phyloP scores from a whole-genome alignment of 1,140 invertebrate genomes.

The Macrobrachium nipponense region DNA sequence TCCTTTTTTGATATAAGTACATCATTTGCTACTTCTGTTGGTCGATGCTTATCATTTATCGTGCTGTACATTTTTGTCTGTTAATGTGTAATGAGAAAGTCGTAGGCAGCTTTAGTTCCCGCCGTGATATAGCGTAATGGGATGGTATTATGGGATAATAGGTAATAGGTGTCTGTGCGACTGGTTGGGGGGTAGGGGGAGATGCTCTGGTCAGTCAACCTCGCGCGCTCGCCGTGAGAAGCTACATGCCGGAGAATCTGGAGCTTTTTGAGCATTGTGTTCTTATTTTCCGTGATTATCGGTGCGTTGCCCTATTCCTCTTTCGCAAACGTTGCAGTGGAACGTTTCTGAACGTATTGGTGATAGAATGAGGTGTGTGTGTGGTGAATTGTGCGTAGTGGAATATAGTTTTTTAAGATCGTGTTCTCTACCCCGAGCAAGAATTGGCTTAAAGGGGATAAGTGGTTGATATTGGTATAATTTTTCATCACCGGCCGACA shows the following conservation, averaged over 20 bases:
- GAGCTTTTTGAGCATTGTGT: background rate
- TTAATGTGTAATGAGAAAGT: background rate
- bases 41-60: too few species aligned
- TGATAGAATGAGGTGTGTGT: too few species aligned
- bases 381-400: too few species aligned
- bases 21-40: background rate
- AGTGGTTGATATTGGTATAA: too few species aligned
- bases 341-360: too few species aligned
- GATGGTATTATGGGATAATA: conserved; percentile 40
- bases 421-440: too few species aligned
- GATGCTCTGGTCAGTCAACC: conserved; percentile 63
- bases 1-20: conserved; percentile 44
- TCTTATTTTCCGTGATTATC: background rate
- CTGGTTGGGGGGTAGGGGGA: conserved; percentile 45
- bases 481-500: too few species aligned
- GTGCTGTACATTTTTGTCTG: background rate
- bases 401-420: too few species aligned
- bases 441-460: too few species aligned
- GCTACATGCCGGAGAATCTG: conserved; percentile 44
- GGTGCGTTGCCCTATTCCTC: background rate
- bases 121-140: background rate
- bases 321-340: background rate
- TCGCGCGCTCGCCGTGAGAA: conserved; percentile 45
- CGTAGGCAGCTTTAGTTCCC: too few species aligned
- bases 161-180: conserved; percentile 57